These are phyloP conservation scores for Priocnemis perturbator DNA, from an alignment of 2,888 invertebrate genomes.

Conservation along the genomic window DNA sequence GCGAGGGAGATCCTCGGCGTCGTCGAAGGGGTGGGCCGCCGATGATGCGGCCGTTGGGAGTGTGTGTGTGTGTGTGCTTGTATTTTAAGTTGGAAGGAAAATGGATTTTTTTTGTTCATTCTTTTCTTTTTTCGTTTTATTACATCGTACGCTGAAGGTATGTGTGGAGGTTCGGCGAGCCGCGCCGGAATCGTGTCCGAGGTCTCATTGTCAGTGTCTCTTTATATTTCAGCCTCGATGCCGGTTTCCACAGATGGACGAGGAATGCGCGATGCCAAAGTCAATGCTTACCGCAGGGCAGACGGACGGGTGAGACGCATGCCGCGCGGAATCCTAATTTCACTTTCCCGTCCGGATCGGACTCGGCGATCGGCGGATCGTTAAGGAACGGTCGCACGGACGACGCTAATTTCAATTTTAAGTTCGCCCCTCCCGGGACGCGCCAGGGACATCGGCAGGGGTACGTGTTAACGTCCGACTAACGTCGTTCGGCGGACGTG, in stretches of 20 bases:
- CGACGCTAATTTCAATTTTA: constrained; percentile 12
- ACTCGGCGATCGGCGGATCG: constrained; percentile 13
- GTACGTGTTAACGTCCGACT: background rate
- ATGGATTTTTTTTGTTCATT: too few relatives aligned
- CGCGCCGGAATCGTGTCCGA: too few relatives aligned
- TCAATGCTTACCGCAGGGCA: constrained; percentile 42
- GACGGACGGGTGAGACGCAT: constrained; percentile 18
- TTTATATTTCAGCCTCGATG: constrained; percentile 10
- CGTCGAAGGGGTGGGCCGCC: too few relatives aligned
- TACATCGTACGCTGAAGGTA: too few relatives aligned
- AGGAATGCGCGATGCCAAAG: constrained; percentile 49
- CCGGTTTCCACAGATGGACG: constrained; percentile 45
- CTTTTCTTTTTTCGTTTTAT: too few relatives aligned
- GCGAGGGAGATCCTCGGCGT: too few relatives aligned
- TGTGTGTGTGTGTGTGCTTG: too few relatives aligned
- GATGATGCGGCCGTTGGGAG: too few relatives aligned
- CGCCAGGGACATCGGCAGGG: background rate
- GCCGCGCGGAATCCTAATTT: constrained; percentile 49
- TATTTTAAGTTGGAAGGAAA: too few relatives aligned
- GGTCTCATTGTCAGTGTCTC: too few relatives aligned
- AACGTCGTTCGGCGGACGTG: background rate
- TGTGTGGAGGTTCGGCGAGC: too few relatives aligned
- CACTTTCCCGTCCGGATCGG: constrained; percentile 26
- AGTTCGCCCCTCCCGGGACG: background rate
- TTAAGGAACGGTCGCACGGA: constrained; percentile 13